Percentiles rank a stretch among this genome's conserved stretches.
phyloP scores from a whole-genome alignment of 2,888 invertebrate genomes.

The Ormia ochracea region DNA sequence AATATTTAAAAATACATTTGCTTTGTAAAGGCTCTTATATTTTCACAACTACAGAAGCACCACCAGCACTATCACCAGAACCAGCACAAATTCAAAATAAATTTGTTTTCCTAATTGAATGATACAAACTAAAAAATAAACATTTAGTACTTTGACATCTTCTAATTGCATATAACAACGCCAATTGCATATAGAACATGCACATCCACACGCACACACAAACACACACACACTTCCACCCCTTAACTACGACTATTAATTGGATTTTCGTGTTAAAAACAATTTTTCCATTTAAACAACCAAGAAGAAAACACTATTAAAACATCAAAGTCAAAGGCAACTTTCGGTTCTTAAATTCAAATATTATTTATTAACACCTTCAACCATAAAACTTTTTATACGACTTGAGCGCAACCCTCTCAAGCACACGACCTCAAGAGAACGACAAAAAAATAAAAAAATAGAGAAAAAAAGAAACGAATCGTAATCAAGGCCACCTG shows the following conservation, averaged over 20 bases:
- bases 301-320: not conserved
- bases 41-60: no score
- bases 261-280: constrained; percentile 8
- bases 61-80: no score
- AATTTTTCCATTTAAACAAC: not conserved
- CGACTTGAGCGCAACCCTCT: not conserved
- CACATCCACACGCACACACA: not conserved
- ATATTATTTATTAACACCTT: constrained; percentile 35
- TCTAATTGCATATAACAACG: no score
- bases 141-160: not conserved
- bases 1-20: no score
- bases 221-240: not conserved
- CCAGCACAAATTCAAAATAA: no score
- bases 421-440: not conserved
- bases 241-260: not conserved
- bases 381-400: constrained; percentile 7
- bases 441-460: constrained; percentile 7
- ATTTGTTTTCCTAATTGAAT: not conserved
- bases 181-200: not conserved
- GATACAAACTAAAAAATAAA: no score
- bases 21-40: no score
- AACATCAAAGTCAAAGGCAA: constrained; percentile 6
- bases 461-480: no score
- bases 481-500: constrained; percentile 16
- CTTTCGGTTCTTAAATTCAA: not conserved